Base-by-base conservation (phyloP, 2,888 invertebrate species). In the Tenthredo distinguenda region DNA sequence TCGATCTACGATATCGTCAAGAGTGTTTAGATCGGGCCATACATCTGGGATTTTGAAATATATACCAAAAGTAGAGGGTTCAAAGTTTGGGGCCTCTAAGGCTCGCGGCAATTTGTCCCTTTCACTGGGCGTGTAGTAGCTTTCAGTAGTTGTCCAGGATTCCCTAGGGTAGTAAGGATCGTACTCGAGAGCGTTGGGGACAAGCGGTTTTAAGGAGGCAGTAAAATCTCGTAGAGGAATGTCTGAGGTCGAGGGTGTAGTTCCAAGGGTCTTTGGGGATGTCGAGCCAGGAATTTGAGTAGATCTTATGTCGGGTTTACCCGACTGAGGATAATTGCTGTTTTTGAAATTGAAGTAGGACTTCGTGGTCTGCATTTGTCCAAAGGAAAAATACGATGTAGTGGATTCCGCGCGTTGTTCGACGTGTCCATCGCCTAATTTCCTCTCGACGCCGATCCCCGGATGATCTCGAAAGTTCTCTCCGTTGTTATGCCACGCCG, bases 91-190 rank as follows among this genome's bases (percentile, higher is more conserved):
- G 18, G 65, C 65, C 15, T 43, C 47, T 1, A 84, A 18, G 0
- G 87, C 85, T 74, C 86, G 88, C 4, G 68, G 85, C 2, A 15
- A 43, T 21, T 88, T 87, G 12, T 87, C 87, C 12, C n/a, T 81
- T 2, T 89, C 85, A 0, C 84, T 87, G 0, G 90, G 89, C 0
- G 91, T 91, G 77, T 91, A 92, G 76, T 92, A 91, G 10, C 88
- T 85, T 85, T 93, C 92, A 6, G 92, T 92, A 0, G 91, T 90
- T 0, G 91, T 90, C 0, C 90, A 89, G 1, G 90, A 87, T 4
- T 85, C 43, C 77, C 85, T 88, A 0, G 92, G 92, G 85, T 93
- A 93, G 84, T 93, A 93, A 0, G 92, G 93, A 88, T 93, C 93
- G 18, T 90, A 86, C 50, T 92, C 91, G 15, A 88, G 37, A 62